Evolutionary conservation across 2,113 vertebrate species (phyloP), one percentile per base, ranked within the genome.

Genomic region (Amphilophus citrinellus): DNA sequence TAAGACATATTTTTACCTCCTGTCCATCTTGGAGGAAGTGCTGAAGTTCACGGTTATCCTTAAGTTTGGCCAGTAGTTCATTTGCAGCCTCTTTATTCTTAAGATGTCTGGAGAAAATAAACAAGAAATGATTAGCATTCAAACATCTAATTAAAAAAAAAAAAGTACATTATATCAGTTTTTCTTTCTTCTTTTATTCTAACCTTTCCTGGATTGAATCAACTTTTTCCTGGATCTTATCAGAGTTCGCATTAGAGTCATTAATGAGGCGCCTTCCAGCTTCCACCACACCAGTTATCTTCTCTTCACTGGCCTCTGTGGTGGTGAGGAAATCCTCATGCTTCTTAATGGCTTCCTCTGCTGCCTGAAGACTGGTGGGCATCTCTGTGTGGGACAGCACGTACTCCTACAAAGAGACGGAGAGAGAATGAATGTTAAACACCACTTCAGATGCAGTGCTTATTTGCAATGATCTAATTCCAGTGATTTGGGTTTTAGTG

Each of bases 11-110:
- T 71, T 76, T 80, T 89, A 99, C 98, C 97, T 99, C 98, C 14
- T 98, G 97, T 82, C 97, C 97, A 3, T 99, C 97, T 88, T 99
- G 98, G 6, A 99, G 94, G 95, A 99, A 99, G 61, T 96, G 96
- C 90, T 99, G 98, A 47, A 98, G 96, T 87, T 98, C 98, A 44
- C 97, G 94, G 92, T 99, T 99, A 84, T 99, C 98, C 82, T 97
- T 96, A 32, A 99, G 96, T 59, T 97, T 96, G 3, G 93, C 83
- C 88, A 98, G 92, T 37, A 99, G 93, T 79, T 98, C 97, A 82
- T 96, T 96, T 18, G 96, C 97, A 0, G 91, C 93, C n/a, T 97
- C 89, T 61, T 96, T 97, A 76, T 99, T 99, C 88, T 96, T 97
- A 85, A 87, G 87, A 93, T 98, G 97, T 81, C 98, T 99, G 88